Evolutionary conservation across 2,113 vertebrate species (phyloP).

Genomic region (Leuciscus idus): DNA sequence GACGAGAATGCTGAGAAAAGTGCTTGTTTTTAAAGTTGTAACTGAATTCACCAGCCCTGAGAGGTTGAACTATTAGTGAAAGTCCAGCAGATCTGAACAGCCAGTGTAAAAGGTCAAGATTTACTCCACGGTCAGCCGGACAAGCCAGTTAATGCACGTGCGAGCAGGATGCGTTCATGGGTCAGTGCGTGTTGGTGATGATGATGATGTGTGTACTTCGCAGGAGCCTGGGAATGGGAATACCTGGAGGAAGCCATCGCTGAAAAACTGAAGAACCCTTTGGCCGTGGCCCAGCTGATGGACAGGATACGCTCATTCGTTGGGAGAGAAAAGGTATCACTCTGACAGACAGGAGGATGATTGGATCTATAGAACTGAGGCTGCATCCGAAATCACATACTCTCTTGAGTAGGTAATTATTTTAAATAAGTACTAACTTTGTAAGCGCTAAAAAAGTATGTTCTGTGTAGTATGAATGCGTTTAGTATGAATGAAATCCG

Average conservation of each 20-base stretch:
- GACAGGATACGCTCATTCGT: conserved; percentile 89
- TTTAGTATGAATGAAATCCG: too few species aligned
- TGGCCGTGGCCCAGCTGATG: conserved; percentile 84
- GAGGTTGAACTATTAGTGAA: conserved; percentile 18
- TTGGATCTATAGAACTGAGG: not conserved
- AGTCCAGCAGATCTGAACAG: conserved; percentile 10
- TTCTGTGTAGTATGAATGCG: too few species aligned
- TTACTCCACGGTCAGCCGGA: conserved; percentile 2
- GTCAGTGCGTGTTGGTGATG: conserved; percentile 34
- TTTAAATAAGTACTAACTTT: too few species aligned
- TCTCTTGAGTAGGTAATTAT: too few species aligned
- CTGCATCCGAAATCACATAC: too few species aligned
- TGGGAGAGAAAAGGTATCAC: conserved; percentile 75
- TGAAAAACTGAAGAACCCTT: conserved; percentile 87
- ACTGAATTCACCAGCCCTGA: not conserved
- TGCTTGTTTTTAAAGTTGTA: conserved; percentile 7
- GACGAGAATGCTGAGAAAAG: not conserved
- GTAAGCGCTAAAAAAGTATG: too few species aligned
- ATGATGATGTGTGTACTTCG: conserved; percentile 33
- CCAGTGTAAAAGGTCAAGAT: not conserved
- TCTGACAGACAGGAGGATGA: not conserved
- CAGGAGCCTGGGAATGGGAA: conserved; percentile 94
- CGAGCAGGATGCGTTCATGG: conserved; percentile 27
- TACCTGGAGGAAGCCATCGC: conserved; percentile 87
- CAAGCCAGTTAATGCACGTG: conserved; percentile 37